Evolutionary conservation across 2,888 invertebrate species (phyloP), one percentile per base, ranked within the genome.

Genomic region (Parochlus steinenii): DNA sequence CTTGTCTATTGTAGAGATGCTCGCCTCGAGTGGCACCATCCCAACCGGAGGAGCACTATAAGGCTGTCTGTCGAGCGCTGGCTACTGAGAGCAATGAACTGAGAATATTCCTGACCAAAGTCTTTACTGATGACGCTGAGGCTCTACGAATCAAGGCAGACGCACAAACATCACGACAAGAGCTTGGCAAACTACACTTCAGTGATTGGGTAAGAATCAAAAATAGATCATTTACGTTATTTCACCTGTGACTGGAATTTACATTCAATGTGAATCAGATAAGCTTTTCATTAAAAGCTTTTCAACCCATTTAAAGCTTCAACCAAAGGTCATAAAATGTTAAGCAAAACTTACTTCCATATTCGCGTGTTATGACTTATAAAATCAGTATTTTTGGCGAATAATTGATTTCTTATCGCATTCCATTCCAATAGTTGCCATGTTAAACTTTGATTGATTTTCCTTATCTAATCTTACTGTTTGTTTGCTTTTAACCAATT

Each of bases 81-180:
- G 85, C 90, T 40, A 78, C 86, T 14, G 93, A 95, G 62, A 83
- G 87, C 37, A 62, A 85, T 41, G 92, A 93, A 62, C 68, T 95
- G 48, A 74, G 83, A 38, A 76, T 80, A 42, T 93, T 95, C 67
- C 68, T 93, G 46, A 80, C 85, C 50, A 76, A 80, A 58, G 86
- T 93, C 31, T 56, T 63, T 33, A 62, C 58, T 22, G 57, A 56
- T 33, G 80, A 80, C 47, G 74, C 74, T 31, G 64, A 75, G 40
- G 68, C 67, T 50, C 59, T 75, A 47, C 65, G 69, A 48, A 64
- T 69, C 3, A 66, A 71, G 30, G 70, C 71, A 45, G 71, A 74
- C 52, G 64, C 63, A 40, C 56, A 63, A 31, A 64, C 62, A 37
- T 70, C 74, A 34, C 69, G 71, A 46, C 64, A 68, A 38, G 78